Base-by-base conservation (phyloP, 2,113 vertebrate species). In the Callipepla californica region DNA sequence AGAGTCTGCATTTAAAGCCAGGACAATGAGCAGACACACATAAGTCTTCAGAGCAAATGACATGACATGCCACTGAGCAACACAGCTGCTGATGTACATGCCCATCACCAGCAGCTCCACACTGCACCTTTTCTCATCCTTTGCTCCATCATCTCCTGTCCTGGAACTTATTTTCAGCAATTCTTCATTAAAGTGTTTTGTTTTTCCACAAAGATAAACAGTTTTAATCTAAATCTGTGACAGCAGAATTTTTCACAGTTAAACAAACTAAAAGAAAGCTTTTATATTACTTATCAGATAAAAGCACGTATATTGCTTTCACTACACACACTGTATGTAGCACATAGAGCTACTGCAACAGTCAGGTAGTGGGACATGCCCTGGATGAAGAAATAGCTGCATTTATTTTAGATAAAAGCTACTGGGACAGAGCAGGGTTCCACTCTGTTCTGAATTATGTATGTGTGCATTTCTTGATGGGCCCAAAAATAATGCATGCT, bases 371-470 rank as follows among this genome's bases (percentile, higher is more conserved):
- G 32, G 78, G 53, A 91, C 77, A 87, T 36, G 72, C 57, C 63
- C 72, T 47, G 68, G 34, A 55, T 74, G 38, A 76, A 91, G 86
- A 84, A 92, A 89, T 9, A 85, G 72, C 55, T 67, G 58, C 51
- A 83, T 66, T 87, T 38, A 89, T 19, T 77, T 87, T 55, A 85
- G 65, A 45, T 70, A n/a, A 91, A 83, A 89, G 59, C 47, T 65
- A 73, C 65, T 70, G n/a, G n/a, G 53, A 73, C 2, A 51, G 83
- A 80, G 61, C 74, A 76, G 11, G 11, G 40, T 45, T 87, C 66
- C 55, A 11, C 40, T 69, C 58, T 28, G 9, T 18, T 62, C 70
- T 89, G 91, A 96, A 94, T 96, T 95, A 96, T 83, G 75, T 25
- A 95, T 74, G 78, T 11, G 50, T 77, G 67, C 50, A 62, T 80